Evolutionary conservation across 1,140 invertebrate genomes (phyloP).

Genomic region (Eumeta japonica): DNA sequence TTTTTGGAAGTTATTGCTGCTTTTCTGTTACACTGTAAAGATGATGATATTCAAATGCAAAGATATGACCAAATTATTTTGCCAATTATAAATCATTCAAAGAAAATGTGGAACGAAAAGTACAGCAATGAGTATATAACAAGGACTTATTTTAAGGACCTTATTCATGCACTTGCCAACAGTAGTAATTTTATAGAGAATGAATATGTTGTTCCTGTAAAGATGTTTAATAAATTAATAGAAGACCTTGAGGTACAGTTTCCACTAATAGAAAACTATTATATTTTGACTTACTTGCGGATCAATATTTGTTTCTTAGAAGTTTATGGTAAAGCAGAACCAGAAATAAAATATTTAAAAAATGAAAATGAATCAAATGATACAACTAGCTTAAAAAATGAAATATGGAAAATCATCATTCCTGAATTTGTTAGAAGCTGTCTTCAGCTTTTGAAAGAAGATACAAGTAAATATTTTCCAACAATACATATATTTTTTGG

Average conservation of each 20-base stretch:
- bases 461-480: constrained; percentile 16
- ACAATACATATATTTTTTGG: constrained; percentile 18
- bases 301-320: constrained; percentile 12
- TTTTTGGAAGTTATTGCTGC: constrained; percentile 11
- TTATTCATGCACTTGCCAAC: constrained; percentile 9
- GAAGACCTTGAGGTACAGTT: constrained; percentile 15
- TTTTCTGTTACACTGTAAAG: constrained; percentile 18
- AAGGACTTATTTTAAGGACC: constrained; percentile 11
- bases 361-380: background rate
- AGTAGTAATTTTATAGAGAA: constrained; percentile 12
- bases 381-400: background rate
- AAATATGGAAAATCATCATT: constrained; percentile 2
- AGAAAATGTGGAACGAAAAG: constrained; percentile 12
- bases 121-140: constrained; percentile 7
- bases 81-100: constrained; percentile 18
- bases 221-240: constrained; percentile 17
- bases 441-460: constrained; percentile 18
- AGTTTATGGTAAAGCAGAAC: constrained; percentile 11
- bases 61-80: constrained; percentile 17
- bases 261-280: constrained; percentile 16
- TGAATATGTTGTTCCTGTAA: constrained; percentile 15
- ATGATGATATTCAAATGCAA: constrained; percentile 10
- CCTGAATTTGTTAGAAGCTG: constrained; percentile 14
- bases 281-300: constrained; percentile 16
- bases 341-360: background rate